phyloP scores from a whole-genome alignment of 2,888 invertebrate species.

The Yponomeuta plumbellus region DNA sequence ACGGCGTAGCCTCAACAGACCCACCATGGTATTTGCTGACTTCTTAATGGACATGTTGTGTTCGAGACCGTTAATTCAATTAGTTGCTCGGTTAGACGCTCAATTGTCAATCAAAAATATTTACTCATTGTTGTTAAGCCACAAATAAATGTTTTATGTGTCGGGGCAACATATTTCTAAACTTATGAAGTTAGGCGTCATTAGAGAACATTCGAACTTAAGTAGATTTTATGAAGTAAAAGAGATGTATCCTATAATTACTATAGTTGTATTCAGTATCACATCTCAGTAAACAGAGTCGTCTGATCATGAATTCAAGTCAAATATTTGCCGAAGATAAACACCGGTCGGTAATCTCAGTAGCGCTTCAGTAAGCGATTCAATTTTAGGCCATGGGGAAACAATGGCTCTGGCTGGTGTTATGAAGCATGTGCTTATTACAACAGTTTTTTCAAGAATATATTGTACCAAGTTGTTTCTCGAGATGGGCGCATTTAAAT shows the following conservation, averaged over 20 bases:
- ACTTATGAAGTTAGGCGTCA: no score
- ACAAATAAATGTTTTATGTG: constrained; percentile 44
- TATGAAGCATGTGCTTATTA: background rate
- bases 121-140: constrained; percentile 51
- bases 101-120: constrained; percentile 47
- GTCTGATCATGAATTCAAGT: constrained; percentile 22
- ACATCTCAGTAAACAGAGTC: constrained; percentile 3
- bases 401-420: constrained; percentile 20
- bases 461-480: no score
- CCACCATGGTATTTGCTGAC: constrained; percentile 23
- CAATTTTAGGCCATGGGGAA: constrained; percentile 20
- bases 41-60: constrained; percentile 64
- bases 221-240: no score
- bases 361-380: constrained; percentile 4
- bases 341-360: constrained; percentile 26
- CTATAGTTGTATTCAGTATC: background rate
- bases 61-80: constrained; percentile 65
- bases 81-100: constrained; percentile 45
- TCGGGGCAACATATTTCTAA: constrained; percentile 11
- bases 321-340: constrained; percentile 67
- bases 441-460: background rate
- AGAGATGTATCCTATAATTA: background rate
- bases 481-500: no score
- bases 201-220: no score
- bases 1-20: background rate